These are phyloP conservation scores for Himalopsyche tibetana DNA, from an alignment of 2,888 invertebrate genomes.

Conservation along the genomic window DNA sequence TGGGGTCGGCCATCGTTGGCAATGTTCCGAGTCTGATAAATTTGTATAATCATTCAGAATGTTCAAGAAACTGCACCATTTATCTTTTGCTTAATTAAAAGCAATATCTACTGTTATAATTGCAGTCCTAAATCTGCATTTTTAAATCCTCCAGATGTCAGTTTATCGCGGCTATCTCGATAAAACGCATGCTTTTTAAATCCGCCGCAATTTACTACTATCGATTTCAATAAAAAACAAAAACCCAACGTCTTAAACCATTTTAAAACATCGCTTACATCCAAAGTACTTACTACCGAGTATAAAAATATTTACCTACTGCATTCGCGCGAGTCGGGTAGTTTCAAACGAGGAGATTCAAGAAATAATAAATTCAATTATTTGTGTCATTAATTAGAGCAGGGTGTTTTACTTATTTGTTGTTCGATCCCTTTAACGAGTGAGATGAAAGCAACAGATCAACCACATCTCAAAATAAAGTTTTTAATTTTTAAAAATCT, in stretches of 20 bases:
- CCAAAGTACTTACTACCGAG: not conserved
- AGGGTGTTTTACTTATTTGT: too few relatives aligned
- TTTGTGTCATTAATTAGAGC: too few relatives aligned
- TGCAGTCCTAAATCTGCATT: constrained; percentile 19
- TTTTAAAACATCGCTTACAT: constrained; percentile 25
- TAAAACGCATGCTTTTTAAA: constrained; percentile 26
- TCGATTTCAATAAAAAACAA: constrained; percentile 34
- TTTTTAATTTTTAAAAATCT: too few relatives aligned
- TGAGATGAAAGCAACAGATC: too few relatives aligned
- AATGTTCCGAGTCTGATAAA: too few relatives aligned
- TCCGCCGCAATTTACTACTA: constrained; percentile 5
- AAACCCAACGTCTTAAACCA: constrained; percentile 12
- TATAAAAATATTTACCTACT: constrained; percentile 26
- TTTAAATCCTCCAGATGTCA: constrained; percentile 8
- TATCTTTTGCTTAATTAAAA: constrained; percentile 15
- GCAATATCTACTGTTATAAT: constrained; percentile 12
- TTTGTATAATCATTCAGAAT: too few relatives aligned
- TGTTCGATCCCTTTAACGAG: too few relatives aligned
- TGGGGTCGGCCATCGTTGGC: too few relatives aligned
- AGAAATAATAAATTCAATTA: not conserved
- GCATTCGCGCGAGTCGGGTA: not conserved
- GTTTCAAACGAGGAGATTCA: not conserved
- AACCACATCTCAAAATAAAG: too few relatives aligned
- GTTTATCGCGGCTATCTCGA: constrained; percentile 22
- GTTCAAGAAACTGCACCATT: not conserved